These are phyloP conservation scores for Gobionotothen gibberifrons DNA, from an alignment of 2,797 vertebrate genomes.

Conservation along the genomic window DNA sequence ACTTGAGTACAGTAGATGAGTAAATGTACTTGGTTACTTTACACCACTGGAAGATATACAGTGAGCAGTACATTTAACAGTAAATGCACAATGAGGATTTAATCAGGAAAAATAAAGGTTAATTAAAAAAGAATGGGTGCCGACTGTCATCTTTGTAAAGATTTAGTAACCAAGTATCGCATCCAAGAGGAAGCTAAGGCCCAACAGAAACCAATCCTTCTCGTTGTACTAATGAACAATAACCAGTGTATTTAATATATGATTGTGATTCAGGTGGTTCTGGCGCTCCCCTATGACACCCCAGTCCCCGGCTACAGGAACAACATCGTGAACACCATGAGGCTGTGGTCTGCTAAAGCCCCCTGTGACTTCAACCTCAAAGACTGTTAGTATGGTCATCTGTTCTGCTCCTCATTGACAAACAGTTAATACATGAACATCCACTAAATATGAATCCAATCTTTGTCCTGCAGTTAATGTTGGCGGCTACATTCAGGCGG, in stretches of 20 bases:
- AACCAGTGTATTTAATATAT: neutral
- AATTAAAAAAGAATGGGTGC: no score
- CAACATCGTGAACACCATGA: constrained; percentile 94
- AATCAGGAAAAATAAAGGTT: no score
- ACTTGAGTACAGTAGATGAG: no score
- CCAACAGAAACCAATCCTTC: no score
- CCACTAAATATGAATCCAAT: neutral
- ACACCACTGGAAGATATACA: no score
- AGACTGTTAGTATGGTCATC: constrained; percentile 86
- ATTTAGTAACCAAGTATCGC: no score
- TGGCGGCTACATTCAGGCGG: constrained; percentile 93
- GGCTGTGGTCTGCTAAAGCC: constrained; percentile 93
- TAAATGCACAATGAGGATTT: no score
- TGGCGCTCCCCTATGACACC: constrained; percentile 93
- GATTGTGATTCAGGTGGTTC: constrained; percentile 80
- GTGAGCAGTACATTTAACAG: no score
- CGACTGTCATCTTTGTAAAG: no score
- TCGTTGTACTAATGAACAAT: neutral
- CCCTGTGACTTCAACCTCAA: constrained; percentile 95
- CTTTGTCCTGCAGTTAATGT: constrained; percentile 85
- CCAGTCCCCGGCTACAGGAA: constrained; percentile 93
- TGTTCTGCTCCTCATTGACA: neutral
- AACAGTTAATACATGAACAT: neutral
- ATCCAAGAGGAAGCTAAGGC: no score
- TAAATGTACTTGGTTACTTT: no score